A percentile compares a stretch with the other conserved stretches of the same genome.
Conservation (phyloP, 53 echinoderm and acorn worm species). For the Temnopleurus reevesii region DNA sequence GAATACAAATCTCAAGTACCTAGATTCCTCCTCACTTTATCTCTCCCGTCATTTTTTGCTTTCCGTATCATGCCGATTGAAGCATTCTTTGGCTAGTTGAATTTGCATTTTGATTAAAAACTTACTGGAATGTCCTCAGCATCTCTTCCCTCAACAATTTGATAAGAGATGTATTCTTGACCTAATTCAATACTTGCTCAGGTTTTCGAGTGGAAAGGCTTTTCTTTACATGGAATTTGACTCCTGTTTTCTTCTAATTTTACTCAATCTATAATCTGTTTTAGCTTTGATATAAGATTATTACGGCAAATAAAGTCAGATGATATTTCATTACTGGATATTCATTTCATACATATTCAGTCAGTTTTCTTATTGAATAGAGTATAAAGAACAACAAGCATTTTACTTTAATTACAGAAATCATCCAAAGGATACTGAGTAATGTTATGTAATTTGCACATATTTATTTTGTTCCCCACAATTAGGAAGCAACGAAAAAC, state of each 20-base stretch:
- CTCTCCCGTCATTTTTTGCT: background rate
- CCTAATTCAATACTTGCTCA: conserved; percentile 26
- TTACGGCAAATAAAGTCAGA: no score
- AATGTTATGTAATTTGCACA: no score
- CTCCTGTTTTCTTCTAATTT: background rate
- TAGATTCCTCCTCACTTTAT: background rate
- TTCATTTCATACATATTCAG: background rate
- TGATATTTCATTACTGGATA: background rate
- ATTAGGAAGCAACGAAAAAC: no score
- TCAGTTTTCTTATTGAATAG: no score
- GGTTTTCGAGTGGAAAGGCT: conserved; percentile 5
- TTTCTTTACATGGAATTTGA: background rate
- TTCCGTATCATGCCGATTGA: background rate
- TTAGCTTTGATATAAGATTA: no score
- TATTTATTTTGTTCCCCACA: no score
- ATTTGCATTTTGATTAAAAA: conserved; percentile 57
- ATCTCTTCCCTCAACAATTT: background rate
- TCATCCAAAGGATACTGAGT: no score
- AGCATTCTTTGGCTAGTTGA: background rate
- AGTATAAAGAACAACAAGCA: no score
- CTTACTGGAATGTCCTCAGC: background rate
- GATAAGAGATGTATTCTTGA: background rate
- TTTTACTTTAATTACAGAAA: no score
- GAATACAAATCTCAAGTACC: conserved; percentile 44
- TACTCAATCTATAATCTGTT: background rate